Conservation (phyloP, 2,888 invertebrate species). For the Morpho helenor region DNA sequence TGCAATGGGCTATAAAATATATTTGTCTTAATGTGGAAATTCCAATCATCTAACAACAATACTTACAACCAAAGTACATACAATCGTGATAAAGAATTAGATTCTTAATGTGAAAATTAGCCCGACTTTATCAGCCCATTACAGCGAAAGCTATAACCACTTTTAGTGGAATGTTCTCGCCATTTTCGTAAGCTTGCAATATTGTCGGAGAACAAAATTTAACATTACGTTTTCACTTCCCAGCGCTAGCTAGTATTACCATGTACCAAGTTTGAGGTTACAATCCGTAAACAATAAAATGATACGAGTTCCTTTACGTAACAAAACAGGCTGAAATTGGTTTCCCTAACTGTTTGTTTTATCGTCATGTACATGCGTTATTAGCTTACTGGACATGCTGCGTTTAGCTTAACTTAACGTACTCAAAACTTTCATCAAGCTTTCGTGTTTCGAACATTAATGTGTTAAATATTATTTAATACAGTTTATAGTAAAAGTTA, state of each 20-base stretch:
- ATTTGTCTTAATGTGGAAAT: no score
- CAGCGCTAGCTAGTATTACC: slow-evolving; percentile 16
- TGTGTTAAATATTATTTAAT: no score
- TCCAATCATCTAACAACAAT: no score
- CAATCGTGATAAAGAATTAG: neutral
- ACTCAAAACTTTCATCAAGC: no score
- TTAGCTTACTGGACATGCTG: no score
- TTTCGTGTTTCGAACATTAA: no score
- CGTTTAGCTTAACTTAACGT: no score
- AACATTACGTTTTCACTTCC: slow-evolving; percentile 14
- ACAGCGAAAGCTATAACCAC: slow-evolving; percentile 14
- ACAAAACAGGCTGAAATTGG: slow-evolving; percentile 12
- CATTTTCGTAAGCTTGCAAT: slow-evolving; percentile 19
- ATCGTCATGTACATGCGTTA: slow-evolving; percentile 3
- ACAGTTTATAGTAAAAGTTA: no score
- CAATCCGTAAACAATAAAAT: slow-evolving; percentile 22
- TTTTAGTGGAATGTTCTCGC: slow-evolving; percentile 16
- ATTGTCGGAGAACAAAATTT: slow-evolving; percentile 20
- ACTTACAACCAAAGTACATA: no score
- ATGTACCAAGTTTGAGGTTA: slow-evolving; percentile 21
- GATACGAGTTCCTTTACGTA: slow-evolving; percentile 18
- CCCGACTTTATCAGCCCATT: slow-evolving; percentile 9
- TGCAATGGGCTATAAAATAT: no score
- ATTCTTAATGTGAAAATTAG: neutral
- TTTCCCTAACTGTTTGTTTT: slow-evolving; percentile 12